Base-by-base conservation (phyloP, 2,888 invertebrate species). In the Ennomos erosarius region DNA sequence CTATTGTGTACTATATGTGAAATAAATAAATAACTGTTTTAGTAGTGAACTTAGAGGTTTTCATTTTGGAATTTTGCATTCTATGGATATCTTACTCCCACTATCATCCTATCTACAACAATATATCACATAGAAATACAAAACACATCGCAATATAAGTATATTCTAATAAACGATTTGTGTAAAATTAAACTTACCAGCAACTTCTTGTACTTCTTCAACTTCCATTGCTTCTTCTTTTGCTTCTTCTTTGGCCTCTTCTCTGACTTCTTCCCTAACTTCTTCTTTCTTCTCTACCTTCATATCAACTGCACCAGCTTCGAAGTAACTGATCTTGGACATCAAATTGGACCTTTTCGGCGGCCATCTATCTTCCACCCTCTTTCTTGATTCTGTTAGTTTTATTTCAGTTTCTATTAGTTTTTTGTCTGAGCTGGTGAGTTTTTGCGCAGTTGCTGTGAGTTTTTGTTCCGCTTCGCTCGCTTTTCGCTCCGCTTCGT, bases 291-390 rank as follows among this genome's bases (percentile, higher is more conserved):
- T 61, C 16, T 67, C 69, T 26, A 64, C 71, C 42, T 69, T 82
- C 38, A 73, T 82, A 36, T 73, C 81, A 36, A 50, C 69, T 0
- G 81, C 85, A 0, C 84, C 90, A 10, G 73, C 87, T 55, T 92
- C 92, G 39, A 92, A 92, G 67, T 90, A 92, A 37, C 78, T 85
- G 35, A 92, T 92, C 50, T 83, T 76, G 0, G 89, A 87, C 87
- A 87, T 86, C 3, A 92, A 72, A n/a, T 73, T 81, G 9, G 78
- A 76, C 16, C 72, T 78, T 40, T 68, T 67, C 2, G 55, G 66
- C 35, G 63, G 55, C 64, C 44, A 51, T 67, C 39, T 70, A 55
- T 69, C 69, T 5, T 65, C 63, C n/a, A 71, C 45, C 47, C 59
- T 73, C 39, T 64, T 74, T 47, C 75, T 74, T 0, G 75, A 50